phyloP scores from a whole-genome alignment of 2,113 vertebrate species.

The Capra hircus region DNA sequence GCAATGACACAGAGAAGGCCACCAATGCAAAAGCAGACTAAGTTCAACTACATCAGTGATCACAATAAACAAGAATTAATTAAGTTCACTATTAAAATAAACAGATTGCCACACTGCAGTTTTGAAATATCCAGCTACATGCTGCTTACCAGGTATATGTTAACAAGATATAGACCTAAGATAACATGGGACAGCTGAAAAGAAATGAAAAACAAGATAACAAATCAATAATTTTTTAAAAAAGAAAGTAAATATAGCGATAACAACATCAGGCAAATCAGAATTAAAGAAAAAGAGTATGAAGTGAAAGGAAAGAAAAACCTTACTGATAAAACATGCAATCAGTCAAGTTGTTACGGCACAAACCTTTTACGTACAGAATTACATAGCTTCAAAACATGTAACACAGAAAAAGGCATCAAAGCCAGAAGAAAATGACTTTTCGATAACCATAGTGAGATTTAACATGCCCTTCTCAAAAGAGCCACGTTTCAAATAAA shows the following conservation, averaged over 20 bases:
- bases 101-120: neutral
- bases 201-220: neutral
- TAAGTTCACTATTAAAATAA: neutral
- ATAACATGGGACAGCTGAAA: neutral
- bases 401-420: neutral
- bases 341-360: neutral
- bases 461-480: neutral
- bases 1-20: neutral
- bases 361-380: neutral
- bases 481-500: slow-evolving; percentile 23
- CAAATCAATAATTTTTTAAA: neutral
- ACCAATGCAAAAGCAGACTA: neutral
- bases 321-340: neutral
- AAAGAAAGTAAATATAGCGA: neutral
- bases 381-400: neutral
- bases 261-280: neutral
- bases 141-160: neutral
- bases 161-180: neutral
- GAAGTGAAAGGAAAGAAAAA: neutral
- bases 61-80: neutral
- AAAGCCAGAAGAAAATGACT: slow-evolving; percentile 4
- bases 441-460: neutral
- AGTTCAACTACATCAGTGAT: neutral
- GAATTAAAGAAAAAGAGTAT: neutral
- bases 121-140: neutral